These are phyloP conservation scores for Oreochromis aureus DNA, from an alignment of 2,113 vertebrate species.

Conservation along the genomic window DNA sequence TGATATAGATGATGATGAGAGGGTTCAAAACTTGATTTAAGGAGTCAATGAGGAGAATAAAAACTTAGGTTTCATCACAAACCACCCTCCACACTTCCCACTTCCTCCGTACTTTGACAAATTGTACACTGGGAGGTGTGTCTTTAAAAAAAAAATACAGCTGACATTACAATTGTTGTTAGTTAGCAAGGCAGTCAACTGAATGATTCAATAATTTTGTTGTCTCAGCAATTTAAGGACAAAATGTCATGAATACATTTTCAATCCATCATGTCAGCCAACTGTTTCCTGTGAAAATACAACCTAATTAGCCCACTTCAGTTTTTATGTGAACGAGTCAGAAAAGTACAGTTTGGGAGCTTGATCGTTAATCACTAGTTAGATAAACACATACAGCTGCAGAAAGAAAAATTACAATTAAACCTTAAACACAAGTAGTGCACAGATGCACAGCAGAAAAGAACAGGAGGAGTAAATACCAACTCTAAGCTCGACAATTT, in stretches of 20 bases:
- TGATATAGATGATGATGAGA: not conserved
- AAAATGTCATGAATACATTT: not conserved
- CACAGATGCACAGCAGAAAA: slow-evolving; percentile 8
- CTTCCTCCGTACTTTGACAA: not conserved
- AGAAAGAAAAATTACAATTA: not conserved
- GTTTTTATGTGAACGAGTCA: slow-evolving; percentile 1
- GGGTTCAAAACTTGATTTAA: not conserved
- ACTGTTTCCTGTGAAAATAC: not conserved
- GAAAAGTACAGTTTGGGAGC: slow-evolving; percentile 6
- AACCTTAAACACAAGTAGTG: not conserved
- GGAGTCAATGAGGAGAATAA: not conserved
- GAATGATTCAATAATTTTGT: not conserved
- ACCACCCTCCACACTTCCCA: not conserved
- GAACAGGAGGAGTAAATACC: not conserved
- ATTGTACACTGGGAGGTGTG: not conserved
- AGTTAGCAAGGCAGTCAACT: not conserved
- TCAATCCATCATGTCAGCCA: not conserved
- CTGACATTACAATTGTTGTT: not conserved
- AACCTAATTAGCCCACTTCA: slow-evolving; percentile 38
- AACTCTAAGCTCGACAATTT: not conserved
- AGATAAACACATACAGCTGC: slow-evolving; percentile 14
- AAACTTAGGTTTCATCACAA: not conserved
- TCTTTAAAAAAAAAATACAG: not conserved
- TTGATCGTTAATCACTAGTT: slow-evolving; percentile 3
- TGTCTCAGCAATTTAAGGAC: not conserved